Evolutionary conservation across 2,888 invertebrate species (phyloP).

Genomic region (Coelogynopora nodosa): DNA sequence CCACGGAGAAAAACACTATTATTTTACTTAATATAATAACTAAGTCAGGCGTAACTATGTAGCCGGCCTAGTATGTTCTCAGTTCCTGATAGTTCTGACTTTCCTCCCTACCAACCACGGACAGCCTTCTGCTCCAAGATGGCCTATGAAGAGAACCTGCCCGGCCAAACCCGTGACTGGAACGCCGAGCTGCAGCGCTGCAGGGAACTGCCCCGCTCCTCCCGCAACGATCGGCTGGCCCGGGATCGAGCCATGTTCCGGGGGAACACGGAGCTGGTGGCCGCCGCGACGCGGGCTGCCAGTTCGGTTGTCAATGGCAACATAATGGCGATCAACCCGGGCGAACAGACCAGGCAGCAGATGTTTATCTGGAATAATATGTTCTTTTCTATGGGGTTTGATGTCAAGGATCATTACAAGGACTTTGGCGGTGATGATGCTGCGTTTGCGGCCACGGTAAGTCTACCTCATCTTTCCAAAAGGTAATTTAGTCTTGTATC

Average conservation of each 20-base stretch:
- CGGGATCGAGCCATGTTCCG: conserved; percentile 94
- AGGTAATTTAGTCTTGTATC: too few species aligned
- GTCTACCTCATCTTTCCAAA: too few species aligned
- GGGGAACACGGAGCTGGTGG: conserved; percentile 96
- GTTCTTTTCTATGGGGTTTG: conserved; percentile 97
- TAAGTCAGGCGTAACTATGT: too few species aligned
- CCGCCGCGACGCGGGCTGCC: conserved; percentile 92
- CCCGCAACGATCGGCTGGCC: conserved; percentile 83
- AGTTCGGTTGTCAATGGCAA: conserved; percentile 98
- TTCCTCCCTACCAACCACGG: too few species aligned
- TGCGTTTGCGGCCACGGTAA: conserved; percentile 84
- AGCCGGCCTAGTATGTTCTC: too few species aligned
- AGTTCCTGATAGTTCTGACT: too few species aligned
- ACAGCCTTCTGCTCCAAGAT: conserved; percentile 87
- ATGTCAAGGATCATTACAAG: conserved; percentile 97
- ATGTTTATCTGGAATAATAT: conserved; percentile 99
- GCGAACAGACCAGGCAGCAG: conserved; percentile 85
- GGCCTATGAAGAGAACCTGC: conserved; percentile 97
- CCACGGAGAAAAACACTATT: too few species aligned
- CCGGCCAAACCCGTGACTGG: conserved; percentile 98
- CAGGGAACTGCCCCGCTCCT: conserved; percentile 83
- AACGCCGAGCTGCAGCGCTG: conserved; percentile 98
- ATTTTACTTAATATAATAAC: too few species aligned
- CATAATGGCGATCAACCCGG: conserved; percentile 97
- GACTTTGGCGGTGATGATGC: conserved; percentile 97